Conservation (phyloP, 2,888 invertebrate genomes). For the Tetropium fuscum region DNA sequence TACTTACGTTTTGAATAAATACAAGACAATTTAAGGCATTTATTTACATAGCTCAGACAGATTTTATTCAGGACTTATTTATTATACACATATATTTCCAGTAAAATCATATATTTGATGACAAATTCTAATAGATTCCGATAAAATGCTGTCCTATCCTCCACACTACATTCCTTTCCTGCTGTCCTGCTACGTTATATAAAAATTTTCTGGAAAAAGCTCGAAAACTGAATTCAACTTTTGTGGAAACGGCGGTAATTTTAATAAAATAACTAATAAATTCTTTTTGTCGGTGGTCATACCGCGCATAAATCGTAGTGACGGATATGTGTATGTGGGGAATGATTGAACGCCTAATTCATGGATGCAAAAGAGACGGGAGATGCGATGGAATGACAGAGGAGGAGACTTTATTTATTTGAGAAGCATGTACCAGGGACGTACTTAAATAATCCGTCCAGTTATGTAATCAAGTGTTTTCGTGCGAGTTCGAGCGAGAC, state of each 20-base stretch:
- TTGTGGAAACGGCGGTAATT: constrained; percentile 65
- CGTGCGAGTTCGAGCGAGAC: too few relatives aligned
- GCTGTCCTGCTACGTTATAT: constrained; percentile 70
- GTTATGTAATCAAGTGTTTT: too few relatives aligned
- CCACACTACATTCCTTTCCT: constrained; percentile 56
- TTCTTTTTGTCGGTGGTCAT: constrained; percentile 37
- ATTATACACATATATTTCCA: not conserved
- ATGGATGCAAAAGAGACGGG: constrained; percentile 17
- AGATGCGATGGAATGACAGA: not conserved
- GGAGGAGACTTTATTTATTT: too few relatives aligned
- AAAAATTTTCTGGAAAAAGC: constrained; percentile 72
- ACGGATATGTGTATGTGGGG: not conserved
- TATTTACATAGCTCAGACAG: too few relatives aligned
- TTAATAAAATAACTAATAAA: constrained; percentile 66
- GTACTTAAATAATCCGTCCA: too few relatives aligned
- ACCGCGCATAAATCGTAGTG: not conserved
- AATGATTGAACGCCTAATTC: constrained; percentile 2
- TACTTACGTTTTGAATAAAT: not conserved
- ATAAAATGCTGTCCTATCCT: constrained; percentile 39
- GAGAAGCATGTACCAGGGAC: too few relatives aligned
- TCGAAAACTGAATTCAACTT: constrained; percentile 67
- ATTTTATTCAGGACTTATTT: not conserved
- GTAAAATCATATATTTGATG: constrained; percentile 13
- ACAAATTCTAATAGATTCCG: constrained; percentile 35
- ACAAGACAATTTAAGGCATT: constrained; percentile 1